A percentile compares a stretch with the other conserved stretches of the same genome.
Conservation (phyloP, 2,888 invertebrate species). For the Platycnemis pennipes region DNA sequence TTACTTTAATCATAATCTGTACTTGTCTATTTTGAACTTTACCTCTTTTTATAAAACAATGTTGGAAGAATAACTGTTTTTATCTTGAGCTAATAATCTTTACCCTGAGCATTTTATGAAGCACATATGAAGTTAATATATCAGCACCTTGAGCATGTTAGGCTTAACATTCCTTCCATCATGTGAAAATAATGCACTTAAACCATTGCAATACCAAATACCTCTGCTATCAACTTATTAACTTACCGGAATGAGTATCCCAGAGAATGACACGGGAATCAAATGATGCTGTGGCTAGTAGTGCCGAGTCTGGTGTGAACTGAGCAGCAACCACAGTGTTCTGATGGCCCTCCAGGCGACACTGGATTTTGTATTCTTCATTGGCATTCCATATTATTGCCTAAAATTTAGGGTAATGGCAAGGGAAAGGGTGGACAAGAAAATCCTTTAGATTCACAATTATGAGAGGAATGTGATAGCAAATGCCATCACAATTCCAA, state of each 20-base stretch:
- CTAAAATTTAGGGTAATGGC: slow-evolving; percentile 73
- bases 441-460: neutral
- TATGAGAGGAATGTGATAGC: neutral
- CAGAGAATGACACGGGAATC: slow-evolving; percentile 80
- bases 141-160: too few species aligned
- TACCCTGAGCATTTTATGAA: too few species aligned
- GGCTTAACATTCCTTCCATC: too few species aligned
- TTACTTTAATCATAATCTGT: too few species aligned
- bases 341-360: slow-evolving; percentile 77
- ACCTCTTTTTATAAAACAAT: too few species aligned
- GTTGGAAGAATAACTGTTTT: too few species aligned
- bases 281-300: slow-evolving; percentile 80
- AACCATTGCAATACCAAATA: too few species aligned
- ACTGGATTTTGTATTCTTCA: slow-evolving; percentile 72
- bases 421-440: neutral
- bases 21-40: too few species aligned
- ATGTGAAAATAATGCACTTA: too few species aligned
- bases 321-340: slow-evolving; percentile 78
- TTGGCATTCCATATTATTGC: slow-evolving; percentile 78
- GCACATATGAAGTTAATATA: too few species aligned
- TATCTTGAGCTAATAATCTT: too few species aligned
- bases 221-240: too few species aligned
- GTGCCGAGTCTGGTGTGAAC: slow-evolving; percentile 79
- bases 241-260: slow-evolving; percentile 78
- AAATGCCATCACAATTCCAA: neutral